phyloP scores from a whole-genome alignment of 2,113 vertebrate genomes.

The Paramisgurnus dabryanus region DNA sequence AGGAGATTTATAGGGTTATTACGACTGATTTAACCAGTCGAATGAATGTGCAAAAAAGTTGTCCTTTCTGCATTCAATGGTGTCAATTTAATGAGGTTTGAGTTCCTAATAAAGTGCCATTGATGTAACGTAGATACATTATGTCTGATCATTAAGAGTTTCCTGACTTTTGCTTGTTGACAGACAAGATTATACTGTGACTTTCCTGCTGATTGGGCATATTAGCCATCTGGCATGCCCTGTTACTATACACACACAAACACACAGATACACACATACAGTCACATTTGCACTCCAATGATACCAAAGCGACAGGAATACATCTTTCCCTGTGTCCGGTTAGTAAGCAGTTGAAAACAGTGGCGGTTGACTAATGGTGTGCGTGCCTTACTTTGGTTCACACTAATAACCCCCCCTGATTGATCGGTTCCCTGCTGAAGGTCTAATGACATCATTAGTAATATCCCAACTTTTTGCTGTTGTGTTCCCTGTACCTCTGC shows the following conservation, averaged over 20 bases:
- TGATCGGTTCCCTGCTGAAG: constrained; percentile 62
- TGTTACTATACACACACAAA: neutral
- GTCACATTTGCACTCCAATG: neutral
- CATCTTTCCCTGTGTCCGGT: constrained; percentile 25
- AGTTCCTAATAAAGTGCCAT: neutral
- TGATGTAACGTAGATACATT: neutral
- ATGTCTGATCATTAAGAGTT: neutral
- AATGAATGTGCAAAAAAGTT: neutral
- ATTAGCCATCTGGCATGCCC: constrained; percentile 47
- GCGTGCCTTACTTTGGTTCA: constrained; percentile 62
- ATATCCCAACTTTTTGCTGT: constrained; percentile 60
- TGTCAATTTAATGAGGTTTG: neutral
- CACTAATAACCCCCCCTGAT: constrained; percentile 71
- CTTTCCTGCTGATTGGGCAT: constrained; percentile 29
- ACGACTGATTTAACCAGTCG: neutral
- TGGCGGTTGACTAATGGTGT: constrained; percentile 66
- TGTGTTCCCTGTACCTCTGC: constrained; percentile 49
- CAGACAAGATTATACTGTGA: constrained; percentile 21
- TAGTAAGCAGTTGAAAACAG: constrained; percentile 63
- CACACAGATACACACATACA: constrained; percentile 16
- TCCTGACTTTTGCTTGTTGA: neutral
- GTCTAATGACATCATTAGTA: constrained; percentile 72
- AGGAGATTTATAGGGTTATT: neutral
- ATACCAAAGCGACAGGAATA: constrained; percentile 31
- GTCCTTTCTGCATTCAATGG: neutral